Conservation (phyloP, 2,888 invertebrate genomes). For the Brassicogethes aeneus region DNA sequence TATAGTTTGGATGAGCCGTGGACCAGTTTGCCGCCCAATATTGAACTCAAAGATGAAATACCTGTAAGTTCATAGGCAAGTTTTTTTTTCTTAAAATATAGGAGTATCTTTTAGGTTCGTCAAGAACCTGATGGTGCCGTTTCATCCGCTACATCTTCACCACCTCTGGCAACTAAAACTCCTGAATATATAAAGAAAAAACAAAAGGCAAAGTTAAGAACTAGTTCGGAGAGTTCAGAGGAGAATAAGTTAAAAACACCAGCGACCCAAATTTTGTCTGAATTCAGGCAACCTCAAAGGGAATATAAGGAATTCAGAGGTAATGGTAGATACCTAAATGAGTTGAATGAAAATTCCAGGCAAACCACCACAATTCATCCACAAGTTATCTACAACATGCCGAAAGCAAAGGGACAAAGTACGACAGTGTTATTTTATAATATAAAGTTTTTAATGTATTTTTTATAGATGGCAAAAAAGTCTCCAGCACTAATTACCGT, state of each 20-base stretch:
- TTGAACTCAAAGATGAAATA: constrained; percentile 32
- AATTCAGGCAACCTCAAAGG: constrained; percentile 45
- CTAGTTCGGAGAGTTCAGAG: constrained; percentile 23
- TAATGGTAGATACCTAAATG: constrained; percentile 25
- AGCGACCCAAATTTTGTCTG: constrained; percentile 48
- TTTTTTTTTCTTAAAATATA: background rate
- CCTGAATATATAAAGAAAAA: constrained; percentile 14
- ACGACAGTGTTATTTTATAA: background rate
- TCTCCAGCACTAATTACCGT: constrained; percentile 57
- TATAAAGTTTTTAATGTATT: background rate
- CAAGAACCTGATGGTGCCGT: constrained; percentile 68
- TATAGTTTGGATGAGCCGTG: constrained; percentile 57
- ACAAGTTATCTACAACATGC: constrained; percentile 51
- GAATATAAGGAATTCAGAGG: constrained; percentile 46
- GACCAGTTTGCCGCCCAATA: constrained; percentile 48
- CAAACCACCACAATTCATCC: constrained; percentile 47
- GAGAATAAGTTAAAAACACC: constrained; percentile 42
- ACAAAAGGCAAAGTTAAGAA: constrained; percentile 20
- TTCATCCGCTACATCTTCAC: constrained; percentile 49
- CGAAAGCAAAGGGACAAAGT: constrained; percentile 36
- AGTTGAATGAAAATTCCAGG: constrained; percentile 21
- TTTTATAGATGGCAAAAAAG: constrained; percentile 23
- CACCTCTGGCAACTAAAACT: constrained; percentile 27
- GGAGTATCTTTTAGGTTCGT: constrained; percentile 41
- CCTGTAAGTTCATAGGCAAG: constrained; percentile 3